Evolutionary conservation across 2,888 invertebrate species (phyloP).

Genomic region (Drosophila kuntzei): DNA sequence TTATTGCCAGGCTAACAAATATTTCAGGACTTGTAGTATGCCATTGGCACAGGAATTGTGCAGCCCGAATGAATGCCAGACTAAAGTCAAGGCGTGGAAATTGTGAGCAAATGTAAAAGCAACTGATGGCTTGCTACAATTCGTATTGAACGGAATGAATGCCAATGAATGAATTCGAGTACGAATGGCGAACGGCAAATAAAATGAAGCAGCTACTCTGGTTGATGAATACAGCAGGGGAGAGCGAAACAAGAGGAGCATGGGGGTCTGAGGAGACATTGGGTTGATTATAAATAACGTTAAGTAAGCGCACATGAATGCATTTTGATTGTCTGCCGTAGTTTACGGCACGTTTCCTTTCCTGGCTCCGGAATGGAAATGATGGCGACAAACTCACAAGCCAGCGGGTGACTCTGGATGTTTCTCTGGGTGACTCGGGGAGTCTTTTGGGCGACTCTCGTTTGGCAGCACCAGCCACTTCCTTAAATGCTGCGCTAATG

Average conservation of each 20-base stretch:
- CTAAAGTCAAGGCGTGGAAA: slow-evolving; percentile 34
- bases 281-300: slow-evolving; percentile 75
- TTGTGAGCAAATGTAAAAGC: slow-evolving; percentile 38
- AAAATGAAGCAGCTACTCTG: slow-evolving; percentile 22
- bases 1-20: slow-evolving; percentile 38
- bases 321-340: slow-evolving; percentile 78
- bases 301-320: slow-evolving; percentile 79
- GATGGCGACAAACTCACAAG: slow-evolving; percentile 58
- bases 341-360: slow-evolving; percentile 73
- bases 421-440: slow-evolving; percentile 7
- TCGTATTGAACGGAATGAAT: slow-evolving; percentile 70
- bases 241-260: not conserved
- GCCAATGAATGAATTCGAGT: slow-evolving; percentile 47
- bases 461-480: slow-evolving; percentile 48
- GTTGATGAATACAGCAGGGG: not conserved
- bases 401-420: slow-evolving; percentile 26
- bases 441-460: slow-evolving; percentile 28
- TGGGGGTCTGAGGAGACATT: not conserved
- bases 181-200: slow-evolving; percentile 20
- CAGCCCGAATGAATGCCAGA: slow-evolving; percentile 27
- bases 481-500: slow-evolving; percentile 77
- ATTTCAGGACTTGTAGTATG: slow-evolving; percentile 19
- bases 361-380: slow-evolving; percentile 46
- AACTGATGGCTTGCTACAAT: slow-evolving; percentile 65
- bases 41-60: slow-evolving; percentile 22